Percentiles rank a stretch among this genome's conserved stretches.
These are phyloP conservation scores for Zaprionus lineosus DNA, from an alignment of 2,888 invertebrate genomes.

Conservation along the genomic window DNA sequence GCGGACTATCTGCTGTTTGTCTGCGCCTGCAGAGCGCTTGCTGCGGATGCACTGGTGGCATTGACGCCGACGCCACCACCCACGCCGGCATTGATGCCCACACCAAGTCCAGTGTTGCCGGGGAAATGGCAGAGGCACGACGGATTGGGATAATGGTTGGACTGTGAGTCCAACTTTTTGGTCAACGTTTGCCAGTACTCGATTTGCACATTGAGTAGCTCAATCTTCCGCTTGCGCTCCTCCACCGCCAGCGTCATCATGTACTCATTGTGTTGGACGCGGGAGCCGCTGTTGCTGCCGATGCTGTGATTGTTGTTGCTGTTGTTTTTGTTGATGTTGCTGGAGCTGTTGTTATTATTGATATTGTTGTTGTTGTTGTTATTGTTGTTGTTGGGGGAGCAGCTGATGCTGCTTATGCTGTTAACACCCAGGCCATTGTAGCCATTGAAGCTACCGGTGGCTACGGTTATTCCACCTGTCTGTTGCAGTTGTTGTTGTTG, in stretches of 20 bases:
- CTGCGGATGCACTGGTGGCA: constrained; percentile 19
- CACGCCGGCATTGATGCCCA: constrained; percentile 4
- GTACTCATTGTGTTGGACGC: constrained; percentile 74
- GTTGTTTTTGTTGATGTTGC: constrained; percentile 26
- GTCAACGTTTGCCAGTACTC: constrained; percentile 82
- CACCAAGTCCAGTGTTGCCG: constrained; percentile 32
- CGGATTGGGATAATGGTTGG: constrained; percentile 76
- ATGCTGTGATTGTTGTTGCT: constrained; percentile 9
- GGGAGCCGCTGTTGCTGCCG: constrained; percentile 29
- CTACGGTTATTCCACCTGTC: constrained; percentile 39
- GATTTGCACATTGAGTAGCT: constrained; percentile 81
- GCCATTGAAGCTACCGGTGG: constrained; percentile 52
- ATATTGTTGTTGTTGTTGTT: constrained; percentile 16
- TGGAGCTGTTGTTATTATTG: constrained; percentile 1
- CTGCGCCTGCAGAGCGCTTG: constrained; percentile 76
- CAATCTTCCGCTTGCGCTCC: constrained; percentile 81
- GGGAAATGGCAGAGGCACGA: constrained; percentile 80
- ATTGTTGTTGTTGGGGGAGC: neutral
- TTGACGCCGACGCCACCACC: constrained; percentile 14
- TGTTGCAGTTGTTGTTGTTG: constrained; percentile 17
- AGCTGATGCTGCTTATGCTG: constrained; percentile 17
- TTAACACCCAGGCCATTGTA: constrained; percentile 49
- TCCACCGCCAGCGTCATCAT: constrained; percentile 80
- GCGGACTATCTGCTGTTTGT: constrained; percentile 80
- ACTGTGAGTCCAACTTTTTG: constrained; percentile 78